Evolutionary conservation across 2,888 invertebrate species (phyloP).

Genomic region (Pachliopta kotzebuea): DNA sequence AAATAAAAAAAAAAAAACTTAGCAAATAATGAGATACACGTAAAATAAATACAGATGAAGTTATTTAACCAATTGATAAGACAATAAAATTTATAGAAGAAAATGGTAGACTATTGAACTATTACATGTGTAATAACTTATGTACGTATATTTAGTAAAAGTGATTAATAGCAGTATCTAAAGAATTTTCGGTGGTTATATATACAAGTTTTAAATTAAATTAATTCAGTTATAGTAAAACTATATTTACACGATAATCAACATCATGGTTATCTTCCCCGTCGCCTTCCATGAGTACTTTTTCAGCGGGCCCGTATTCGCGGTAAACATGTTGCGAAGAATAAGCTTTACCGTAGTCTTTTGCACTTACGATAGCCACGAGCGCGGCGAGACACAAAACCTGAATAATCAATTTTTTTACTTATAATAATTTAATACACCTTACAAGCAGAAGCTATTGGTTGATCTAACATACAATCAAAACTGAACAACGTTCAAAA

Average conservation of each 20-base stretch:
- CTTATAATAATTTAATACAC: neutral
- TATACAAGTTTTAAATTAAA: neutral
- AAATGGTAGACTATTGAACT: no score
- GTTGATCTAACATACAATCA: no score
- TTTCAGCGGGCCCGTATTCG: conserved; percentile 53
- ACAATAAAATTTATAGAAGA: no score
- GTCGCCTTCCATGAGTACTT: conserved; percentile 42
- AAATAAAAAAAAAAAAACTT: no score
- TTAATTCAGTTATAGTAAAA: neutral
- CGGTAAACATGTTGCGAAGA: conserved; percentile 60
- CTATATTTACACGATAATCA: conserved; percentile 35
- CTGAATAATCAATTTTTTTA: conserved; percentile 26
- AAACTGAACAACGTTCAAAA: no score
- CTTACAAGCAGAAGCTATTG: neutral
- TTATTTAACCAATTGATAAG: no score
- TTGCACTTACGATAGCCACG: conserved; percentile 43
- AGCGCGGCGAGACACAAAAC: conserved; percentile 46
- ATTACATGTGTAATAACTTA: no score
- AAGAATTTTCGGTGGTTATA: no score
- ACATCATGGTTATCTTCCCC: conserved; percentile 45
- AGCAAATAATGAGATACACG: no score
- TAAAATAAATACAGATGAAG: no score
- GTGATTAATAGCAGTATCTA: no score
- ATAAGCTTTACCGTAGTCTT: conserved; percentile 56
- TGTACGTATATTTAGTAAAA: no score